Conservation (phyloP, 2,113 vertebrate genomes). For the Trematomus loennbergii region DNA sequence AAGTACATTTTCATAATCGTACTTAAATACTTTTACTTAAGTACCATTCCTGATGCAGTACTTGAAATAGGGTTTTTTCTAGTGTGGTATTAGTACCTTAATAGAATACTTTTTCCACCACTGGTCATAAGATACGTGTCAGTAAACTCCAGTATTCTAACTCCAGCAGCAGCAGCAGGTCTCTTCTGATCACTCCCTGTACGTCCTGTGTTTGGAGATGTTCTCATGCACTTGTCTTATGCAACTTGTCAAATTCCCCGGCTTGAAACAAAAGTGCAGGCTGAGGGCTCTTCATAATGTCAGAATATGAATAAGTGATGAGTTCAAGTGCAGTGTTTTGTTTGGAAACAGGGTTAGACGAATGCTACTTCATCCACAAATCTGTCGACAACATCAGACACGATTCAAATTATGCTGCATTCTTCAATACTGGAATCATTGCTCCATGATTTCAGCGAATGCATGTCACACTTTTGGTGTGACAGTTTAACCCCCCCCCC, state of each 20-base stretch:
- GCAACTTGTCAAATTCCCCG: conserved; percentile 8
- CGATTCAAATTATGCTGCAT: conserved; percentile 9
- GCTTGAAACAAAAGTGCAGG: conserved; percentile 5
- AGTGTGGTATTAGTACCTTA: no score
- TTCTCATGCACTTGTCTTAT: conserved; percentile 24
- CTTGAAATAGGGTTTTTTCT: no score
- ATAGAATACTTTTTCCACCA: no score
- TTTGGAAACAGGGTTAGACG: not conserved
- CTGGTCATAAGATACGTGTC: not conserved
- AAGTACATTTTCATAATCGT: no score
- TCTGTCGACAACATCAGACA: not conserved
- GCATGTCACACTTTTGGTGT: conserved; percentile 28
- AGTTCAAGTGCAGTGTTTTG: conserved; percentile 10
- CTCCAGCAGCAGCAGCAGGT: not conserved
- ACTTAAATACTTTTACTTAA: no score
- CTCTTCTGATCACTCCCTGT: not conserved
- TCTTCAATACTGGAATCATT: conserved; percentile 11
- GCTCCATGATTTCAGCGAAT: conserved; percentile 31
- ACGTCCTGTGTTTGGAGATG: not conserved
- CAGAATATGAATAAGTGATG: conserved; percentile 18
- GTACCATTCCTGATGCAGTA: no score
- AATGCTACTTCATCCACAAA: not conserved
- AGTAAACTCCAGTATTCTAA: not conserved
- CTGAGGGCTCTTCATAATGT: conserved; percentile 12
- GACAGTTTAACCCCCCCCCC: conserved; percentile 20